These are phyloP conservation scores for Macaca mulatta DNA, from an alignment of 2,113 vertebrate genomes.

Conservation along the genomic window DNA sequence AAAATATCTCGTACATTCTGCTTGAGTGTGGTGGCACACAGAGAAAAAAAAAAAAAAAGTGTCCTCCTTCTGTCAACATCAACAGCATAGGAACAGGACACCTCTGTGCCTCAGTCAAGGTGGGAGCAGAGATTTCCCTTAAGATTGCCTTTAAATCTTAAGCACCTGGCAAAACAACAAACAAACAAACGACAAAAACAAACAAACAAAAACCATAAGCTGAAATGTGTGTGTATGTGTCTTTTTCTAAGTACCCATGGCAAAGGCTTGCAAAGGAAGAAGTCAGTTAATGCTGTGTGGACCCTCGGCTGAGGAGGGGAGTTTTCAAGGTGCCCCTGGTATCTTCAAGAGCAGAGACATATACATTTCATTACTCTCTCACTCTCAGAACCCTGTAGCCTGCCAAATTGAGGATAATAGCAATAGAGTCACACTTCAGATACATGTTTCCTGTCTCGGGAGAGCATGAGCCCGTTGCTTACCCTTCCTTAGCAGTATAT, in stretches of 20 bases:
- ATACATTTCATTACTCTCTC: not conserved
- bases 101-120: not conserved
- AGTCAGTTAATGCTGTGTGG: not conserved
- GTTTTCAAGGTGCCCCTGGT: not conserved
- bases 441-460: not conserved
- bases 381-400: not conserved
- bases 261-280: not conserved
- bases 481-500: not conserved
- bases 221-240: not conserved
- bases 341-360: not conserved
- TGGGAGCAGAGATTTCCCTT: not conserved
- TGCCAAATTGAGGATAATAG: not conserved
- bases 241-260: not conserved
- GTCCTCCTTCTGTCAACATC: constrained; percentile 53
- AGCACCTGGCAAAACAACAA: not conserved
- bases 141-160: not conserved
- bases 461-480: not conserved
- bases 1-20: constrained; percentile 68
- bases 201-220: not conserved
- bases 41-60: constrained; percentile 23
- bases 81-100: constrained; percentile 29
- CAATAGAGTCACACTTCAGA: not conserved
- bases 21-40: constrained; percentile 59
- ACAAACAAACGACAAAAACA: not conserved
- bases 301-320: not conserved